Evolutionary conservation across 2,888 invertebrate genomes (phyloP), one percentile per base, ranked within the genome.

Genomic region (Drosophila pseudotalamancana): DNA sequence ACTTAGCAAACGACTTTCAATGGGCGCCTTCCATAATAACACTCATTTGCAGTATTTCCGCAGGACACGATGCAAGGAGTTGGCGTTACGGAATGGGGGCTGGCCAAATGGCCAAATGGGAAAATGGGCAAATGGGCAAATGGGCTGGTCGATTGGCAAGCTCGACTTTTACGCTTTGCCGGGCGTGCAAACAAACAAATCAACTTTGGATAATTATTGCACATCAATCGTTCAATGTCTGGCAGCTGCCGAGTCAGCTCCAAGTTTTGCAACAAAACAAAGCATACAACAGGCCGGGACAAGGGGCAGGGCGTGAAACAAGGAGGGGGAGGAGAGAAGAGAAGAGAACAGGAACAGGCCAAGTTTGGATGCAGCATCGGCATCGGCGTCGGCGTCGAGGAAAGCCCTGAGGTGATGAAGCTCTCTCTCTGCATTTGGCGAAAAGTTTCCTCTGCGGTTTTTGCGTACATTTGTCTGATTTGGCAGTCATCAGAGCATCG

Each of bases 191-290:
- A 87, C 87, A 88, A 89, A 88, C 87, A 88, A 89, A 89, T 86
- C 87, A 88, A 89, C 87, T 89, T 88, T 79, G 81, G 88, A 88
- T 87, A 89, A 89, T 89, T 89, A 89, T 87, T 81, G 75, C 87
- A 83, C 88, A 88, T 88, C 89, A 87, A 88, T 89, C 86, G 76
- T 79, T 81, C 69, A 72, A 66, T 61, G 67, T 57, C 70, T 72
- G 74, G 50, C 72, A 74, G 64, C 31, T 70, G 74, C 74, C 74
- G 72, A 72, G 54, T 74, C 72, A 65, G 70, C 72, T 51, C 49
- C 55, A 66, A 63, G 63, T 72, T 68, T 61, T 31, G 29, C 60
- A 62, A 72, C 78, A 77, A 65, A 81, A 66, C 78, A 75, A 75
- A 62, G 70, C 60, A 59, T 40, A 63, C 56, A 69, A 69, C 48